phyloP scores from a whole-genome alignment of 2,113 vertebrate genomes.

The Athene noctua region DNA sequence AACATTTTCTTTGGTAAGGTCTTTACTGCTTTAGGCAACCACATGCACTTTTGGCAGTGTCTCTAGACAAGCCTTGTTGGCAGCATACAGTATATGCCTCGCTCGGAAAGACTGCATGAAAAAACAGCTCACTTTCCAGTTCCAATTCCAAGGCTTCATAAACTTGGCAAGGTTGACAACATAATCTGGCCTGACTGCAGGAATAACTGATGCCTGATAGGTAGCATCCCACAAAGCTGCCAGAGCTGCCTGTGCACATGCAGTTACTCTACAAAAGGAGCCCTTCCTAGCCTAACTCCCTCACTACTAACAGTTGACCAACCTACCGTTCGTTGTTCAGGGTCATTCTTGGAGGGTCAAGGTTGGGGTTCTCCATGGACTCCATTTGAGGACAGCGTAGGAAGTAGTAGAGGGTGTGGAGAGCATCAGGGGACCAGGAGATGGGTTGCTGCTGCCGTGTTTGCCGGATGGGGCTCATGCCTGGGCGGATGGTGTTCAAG shows the following conservation, averaged over 20 bases:
- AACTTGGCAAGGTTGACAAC: conserved; percentile 14
- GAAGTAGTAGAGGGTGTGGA: conserved; percentile 99
- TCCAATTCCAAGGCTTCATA: neutral
- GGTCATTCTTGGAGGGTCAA: conserved; percentile 95
- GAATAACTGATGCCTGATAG: conserved; percentile 18
- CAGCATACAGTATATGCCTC: neutral
- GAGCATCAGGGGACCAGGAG: conserved; percentile 94
- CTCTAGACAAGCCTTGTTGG: conserved; percentile 21
- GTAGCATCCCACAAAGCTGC: neutral
- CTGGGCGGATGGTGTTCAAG: conserved; percentile 82
- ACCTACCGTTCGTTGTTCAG: conserved; percentile 93
- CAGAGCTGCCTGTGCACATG: neutral
- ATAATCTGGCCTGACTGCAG: conserved; percentile 1
- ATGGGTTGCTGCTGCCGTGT: conserved; percentile 87
- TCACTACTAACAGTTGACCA: no score
- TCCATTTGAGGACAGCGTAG: conserved; percentile 98
- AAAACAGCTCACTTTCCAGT: conserved; percentile 47
- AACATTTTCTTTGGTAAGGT: conserved; percentile 47
- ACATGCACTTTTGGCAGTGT: conserved; percentile 22
- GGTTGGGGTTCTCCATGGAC: conserved; percentile 98
- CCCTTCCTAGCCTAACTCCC: neutral
- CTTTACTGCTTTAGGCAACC: conserved; percentile 32
- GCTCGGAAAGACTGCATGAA: conserved; percentile 8
- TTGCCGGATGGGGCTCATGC: conserved; percentile 88
- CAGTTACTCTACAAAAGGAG: neutral